Base-by-base conservation (phyloP, 2,113 vertebrate genomes). In the Tympanuchus pallidicinctus region DNA sequence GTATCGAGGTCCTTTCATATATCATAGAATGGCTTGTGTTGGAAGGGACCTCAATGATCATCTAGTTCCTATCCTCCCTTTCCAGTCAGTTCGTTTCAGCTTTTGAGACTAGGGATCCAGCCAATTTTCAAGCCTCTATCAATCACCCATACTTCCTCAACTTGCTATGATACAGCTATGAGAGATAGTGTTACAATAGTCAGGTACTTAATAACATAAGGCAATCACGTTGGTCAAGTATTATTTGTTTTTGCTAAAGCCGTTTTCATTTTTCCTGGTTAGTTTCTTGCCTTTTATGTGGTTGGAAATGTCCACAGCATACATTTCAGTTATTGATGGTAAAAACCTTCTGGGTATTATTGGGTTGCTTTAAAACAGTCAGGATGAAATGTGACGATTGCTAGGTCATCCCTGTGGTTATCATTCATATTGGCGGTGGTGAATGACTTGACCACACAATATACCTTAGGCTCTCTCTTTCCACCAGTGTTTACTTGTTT, bases 331-430 rank as follows among this genome's bases (percentile, higher is more conserved):
- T 96, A 95, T 88, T 94, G 65, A 95, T 92, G 86, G 73, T 61
- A 88, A 93, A 90, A 92, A 81, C 88, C 93, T 90, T 93, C 73
- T 84, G 88, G 90, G 63, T 94, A 74, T 95, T 95, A 78, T 40
- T 61, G 57, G 57, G 61, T 43, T 96, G 73, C 95, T 94, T 88
- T 96, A 88, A 96, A 96, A 75, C 86, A 83, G 90, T 88, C 94
- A 93, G 73, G 57, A 93, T 93, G 90, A 96, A 96, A 96, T 93
- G 95, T 92, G 73, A 72, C 86, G 61, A 67, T 24, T 90, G 65
- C 90, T 57, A 66, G 90, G 86, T 83, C 88, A 92, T 93, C 80
- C 75, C 60, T 52, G 65, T 86, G 86, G 92, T 95, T 93, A 92
- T 90, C 82, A 88, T 83, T 96, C 92, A 92, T 57, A 75, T 5